Conservation (phyloP, 2,888 invertebrate species). For the Salpingus planirostris region DNA sequence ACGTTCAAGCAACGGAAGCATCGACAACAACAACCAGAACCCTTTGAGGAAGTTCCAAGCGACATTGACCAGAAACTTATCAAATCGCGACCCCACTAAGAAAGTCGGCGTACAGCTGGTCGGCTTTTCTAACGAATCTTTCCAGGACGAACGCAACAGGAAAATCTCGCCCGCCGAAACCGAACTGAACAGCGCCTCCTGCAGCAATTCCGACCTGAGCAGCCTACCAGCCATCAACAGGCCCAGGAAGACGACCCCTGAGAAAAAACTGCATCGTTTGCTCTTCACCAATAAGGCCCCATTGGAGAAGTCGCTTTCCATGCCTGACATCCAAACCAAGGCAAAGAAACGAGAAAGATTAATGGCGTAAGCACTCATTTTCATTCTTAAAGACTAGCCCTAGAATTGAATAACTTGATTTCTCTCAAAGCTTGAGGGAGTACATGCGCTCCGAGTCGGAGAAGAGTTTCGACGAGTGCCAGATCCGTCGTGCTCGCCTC, state of each 20-base stretch:
- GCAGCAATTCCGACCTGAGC: constrained; percentile 35
- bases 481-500: constrained; percentile 53
- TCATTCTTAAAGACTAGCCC: background rate
- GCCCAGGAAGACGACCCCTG: constrained; percentile 39
- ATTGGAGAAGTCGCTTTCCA: constrained; percentile 70
- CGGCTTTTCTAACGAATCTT: constrained; percentile 36
- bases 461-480: constrained; percentile 61
- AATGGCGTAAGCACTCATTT: constrained; percentile 53
- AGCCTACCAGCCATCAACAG: background rate
- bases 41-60: constrained; percentile 37
- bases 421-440: too few relatives aligned
- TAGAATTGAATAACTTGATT: background rate
- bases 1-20: constrained; percentile 25
- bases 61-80: constrained; percentile 46
- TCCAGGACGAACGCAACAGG: constrained; percentile 27
- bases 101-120: constrained; percentile 34
- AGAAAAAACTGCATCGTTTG: constrained; percentile 40
- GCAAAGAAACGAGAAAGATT: constrained; percentile 61
- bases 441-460: constrained; percentile 74
- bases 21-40: constrained; percentile 29
- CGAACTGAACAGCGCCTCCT: constrained; percentile 27
- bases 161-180: constrained; percentile 24
- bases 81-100: constrained; percentile 39
- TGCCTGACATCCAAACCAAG: constrained; percentile 75
- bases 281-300: constrained; percentile 44